A percentile compares a stretch with the other conserved stretches of the same genome.
These are phyloP conservation scores for Eupeodes luniger DNA, from an alignment of 2,888 invertebrate genomes.

Conservation along the genomic window DNA sequence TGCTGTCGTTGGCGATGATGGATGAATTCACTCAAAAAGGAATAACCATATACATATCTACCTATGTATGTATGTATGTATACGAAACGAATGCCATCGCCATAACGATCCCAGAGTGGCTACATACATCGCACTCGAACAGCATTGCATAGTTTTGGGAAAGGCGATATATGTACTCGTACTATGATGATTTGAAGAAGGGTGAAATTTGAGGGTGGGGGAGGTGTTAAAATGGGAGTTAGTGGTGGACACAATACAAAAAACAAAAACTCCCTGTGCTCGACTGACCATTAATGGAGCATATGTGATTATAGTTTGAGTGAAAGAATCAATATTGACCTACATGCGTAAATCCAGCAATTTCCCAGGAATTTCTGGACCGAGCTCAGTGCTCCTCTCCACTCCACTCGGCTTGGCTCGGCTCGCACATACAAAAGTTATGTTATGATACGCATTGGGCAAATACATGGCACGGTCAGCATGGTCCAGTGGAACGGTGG, in stretches of 20 bases:
- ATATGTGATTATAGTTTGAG: slow-evolving; percentile 77
- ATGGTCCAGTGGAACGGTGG: not conserved
- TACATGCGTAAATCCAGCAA: slow-evolving; percentile 76
- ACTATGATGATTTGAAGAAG: not conserved
- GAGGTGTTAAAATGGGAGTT: no score
- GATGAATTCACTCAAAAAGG: slow-evolving; percentile 60
- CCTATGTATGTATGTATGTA: no score
- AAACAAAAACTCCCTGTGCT: slow-evolving; percentile 46
- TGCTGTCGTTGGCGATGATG: slow-evolving; percentile 68
- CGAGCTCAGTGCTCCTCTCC: slow-evolving; percentile 36
- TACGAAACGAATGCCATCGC: not conserved
- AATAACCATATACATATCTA: not conserved
- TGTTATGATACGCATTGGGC: slow-evolving; percentile 74
- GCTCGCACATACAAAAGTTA: slow-evolving; percentile 66
- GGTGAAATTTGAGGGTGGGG: no score
- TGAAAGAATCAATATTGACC: slow-evolving; percentile 77
- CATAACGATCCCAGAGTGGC: not conserved
- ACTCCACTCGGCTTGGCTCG: not conserved
- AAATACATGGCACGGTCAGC: slow-evolving; percentile 51
- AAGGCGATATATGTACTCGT: not conserved
- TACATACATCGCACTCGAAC: slow-evolving; percentile 17
- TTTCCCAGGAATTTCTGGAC: slow-evolving; percentile 74
- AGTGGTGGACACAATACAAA: slow-evolving; percentile 9
- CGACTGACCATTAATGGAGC: slow-evolving; percentile 75
- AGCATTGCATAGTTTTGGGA: not conserved